These are phyloP conservation scores for Axis porcinus DNA, from an alignment of 2,113 vertebrate species.

Conservation along the genomic window DNA sequence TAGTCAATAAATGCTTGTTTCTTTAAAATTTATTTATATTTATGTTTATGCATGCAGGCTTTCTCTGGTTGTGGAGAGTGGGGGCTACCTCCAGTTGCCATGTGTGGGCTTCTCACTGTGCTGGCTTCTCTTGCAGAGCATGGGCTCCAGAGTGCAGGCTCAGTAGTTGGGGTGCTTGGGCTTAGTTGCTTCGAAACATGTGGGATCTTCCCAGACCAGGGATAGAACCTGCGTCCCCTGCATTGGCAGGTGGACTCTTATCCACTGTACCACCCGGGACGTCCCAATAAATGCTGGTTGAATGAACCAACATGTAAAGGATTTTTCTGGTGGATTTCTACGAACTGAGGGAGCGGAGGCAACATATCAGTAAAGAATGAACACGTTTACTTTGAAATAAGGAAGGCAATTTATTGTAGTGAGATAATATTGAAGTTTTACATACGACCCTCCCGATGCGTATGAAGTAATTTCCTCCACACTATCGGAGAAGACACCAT, in stretches of 20 bases:
- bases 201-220: neutral
- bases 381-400: slow-evolving; percentile 33
- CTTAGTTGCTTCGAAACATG: neutral
- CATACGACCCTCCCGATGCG: neutral
- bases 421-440: slow-evolving; percentile 68
- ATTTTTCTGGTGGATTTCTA: neutral
- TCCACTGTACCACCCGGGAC: neutral
- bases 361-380: neutral
- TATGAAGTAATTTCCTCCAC: neutral
- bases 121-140: neutral
- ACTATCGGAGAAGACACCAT: neutral
- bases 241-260: neutral
- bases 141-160: neutral
- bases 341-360: neutral
- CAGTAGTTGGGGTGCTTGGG: neutral
- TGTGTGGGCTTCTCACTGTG: neutral
- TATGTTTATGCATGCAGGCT: fast-evolving
- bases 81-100: neutral
- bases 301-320: neutral
- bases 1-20: neutral
- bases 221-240: neutral
- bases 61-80: fast-evolving
- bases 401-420: slow-evolving; percentile 90
- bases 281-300: neutral
- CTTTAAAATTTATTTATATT: neutral